A percentile compares a stretch with the other conserved stretches of the same genome.
Evolutionary conservation across 2,113 vertebrate genomes (phyloP).

Genomic region (Caranx ignobilis): DNA sequence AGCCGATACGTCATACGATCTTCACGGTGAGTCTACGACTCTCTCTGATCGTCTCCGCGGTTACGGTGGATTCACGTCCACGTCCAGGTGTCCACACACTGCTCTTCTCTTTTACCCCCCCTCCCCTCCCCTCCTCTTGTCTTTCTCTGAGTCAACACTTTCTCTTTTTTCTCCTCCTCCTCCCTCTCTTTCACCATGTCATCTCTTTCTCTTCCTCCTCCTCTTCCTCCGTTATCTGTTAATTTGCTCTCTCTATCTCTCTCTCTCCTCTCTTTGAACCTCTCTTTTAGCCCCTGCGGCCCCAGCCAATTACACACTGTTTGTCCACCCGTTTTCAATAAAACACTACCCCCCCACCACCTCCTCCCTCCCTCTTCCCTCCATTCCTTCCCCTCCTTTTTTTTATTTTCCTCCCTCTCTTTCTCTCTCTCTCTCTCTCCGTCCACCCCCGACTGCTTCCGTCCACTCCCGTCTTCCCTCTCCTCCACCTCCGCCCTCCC

Average conservation of each 20-base stretch:
- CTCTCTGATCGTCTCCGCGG: too few species aligned
- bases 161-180: constrained; percentile 50
- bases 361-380: constrained; percentile 31
- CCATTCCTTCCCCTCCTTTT: constrained; percentile 5
- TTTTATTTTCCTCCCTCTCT: neutral
- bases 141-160: constrained; percentile 78
- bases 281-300: constrained; percentile 77
- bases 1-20: too few species aligned
- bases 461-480: constrained; percentile 60
- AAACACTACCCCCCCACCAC: constrained; percentile 66
- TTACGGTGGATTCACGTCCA: too few species aligned
- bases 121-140: constrained; percentile 31
- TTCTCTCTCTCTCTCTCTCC: constrained; percentile 13
- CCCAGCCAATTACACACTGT: constrained; percentile 82
- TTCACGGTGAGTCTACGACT: too few species aligned
- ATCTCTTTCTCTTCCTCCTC: constrained; percentile 67
- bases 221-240: constrained; percentile 61
- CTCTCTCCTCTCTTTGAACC: constrained; percentile 77
- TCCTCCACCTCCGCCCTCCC: constrained; percentile 34
- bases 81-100: constrained; percentile 39
- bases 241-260: constrained; percentile 62
- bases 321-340: constrained; percentile 85
- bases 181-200: constrained; percentile 56
- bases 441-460: constrained; percentile 56
- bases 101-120: constrained; percentile 4